Percentiles rank a stretch among this genome's conserved stretches.
Conservation (phyloP, 2,797 vertebrate species). For the Trichosurus vulpecula region DNA sequence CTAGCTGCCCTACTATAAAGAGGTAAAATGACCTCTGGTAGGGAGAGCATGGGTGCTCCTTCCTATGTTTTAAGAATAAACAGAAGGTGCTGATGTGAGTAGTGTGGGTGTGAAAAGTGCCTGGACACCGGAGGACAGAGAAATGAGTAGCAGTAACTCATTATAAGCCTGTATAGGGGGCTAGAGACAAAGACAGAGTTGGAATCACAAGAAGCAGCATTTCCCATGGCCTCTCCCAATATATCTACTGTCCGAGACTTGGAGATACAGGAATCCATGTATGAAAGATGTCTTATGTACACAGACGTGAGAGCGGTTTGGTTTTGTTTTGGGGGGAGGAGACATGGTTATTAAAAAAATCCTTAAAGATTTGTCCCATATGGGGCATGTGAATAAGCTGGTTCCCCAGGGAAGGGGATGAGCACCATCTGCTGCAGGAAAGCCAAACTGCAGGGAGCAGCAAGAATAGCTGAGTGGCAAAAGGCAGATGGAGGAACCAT, state of each 20-base stretch:
- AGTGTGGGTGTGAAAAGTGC: neutral
- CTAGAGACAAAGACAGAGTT: neutral
- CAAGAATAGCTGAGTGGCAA: neutral
- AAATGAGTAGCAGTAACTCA: neutral
- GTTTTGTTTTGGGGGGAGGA: neutral
- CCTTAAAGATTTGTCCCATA: neutral
- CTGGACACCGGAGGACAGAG: neutral
- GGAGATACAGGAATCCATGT: neutral
- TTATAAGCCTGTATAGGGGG: neutral
- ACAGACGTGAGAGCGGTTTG: neutral
- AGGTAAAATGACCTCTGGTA: too few relatives aligned
- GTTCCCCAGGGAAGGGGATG: neutral
- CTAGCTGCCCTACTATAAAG: neutral
- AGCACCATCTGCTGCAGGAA: neutral
- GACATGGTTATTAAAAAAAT: neutral
- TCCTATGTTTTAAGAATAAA: too few relatives aligned
- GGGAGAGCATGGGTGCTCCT: too few relatives aligned
- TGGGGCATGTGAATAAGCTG: neutral
- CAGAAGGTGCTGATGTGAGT: neutral
- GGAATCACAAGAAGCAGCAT: neutral
- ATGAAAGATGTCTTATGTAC: neutral
- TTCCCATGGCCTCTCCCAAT: neutral
- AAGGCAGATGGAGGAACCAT: neutral
- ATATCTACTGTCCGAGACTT: neutral
- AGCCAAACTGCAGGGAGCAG: neutral